Conservation (phyloP, 2,113 vertebrate species). For the Rhinichthys klamathensis region DNA sequence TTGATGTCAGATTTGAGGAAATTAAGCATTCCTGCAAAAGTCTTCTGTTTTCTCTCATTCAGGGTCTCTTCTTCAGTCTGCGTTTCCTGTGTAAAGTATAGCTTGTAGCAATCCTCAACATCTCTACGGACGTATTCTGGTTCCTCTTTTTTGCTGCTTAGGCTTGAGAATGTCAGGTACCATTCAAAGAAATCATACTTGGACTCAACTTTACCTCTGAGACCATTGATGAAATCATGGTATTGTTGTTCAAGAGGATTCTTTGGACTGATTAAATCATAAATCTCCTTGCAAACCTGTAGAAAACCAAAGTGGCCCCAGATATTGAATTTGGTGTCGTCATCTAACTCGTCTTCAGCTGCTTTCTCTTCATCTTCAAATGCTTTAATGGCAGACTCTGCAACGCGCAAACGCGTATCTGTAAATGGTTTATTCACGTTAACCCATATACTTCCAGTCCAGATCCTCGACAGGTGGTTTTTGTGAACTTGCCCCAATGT, state of each 20-base stretch:
- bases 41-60: background rate
- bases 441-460: too few relatives aligned
- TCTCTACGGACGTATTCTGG: background rate
- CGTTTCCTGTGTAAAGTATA: background rate
- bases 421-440: too few relatives aligned
- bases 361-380: background rate
- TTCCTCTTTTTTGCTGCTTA: background rate
- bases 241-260: background rate
- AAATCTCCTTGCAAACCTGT: background rate
- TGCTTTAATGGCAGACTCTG: background rate
- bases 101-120: background rate
- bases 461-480: background rate
- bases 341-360: background rate
- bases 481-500: background rate
- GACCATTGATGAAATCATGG: background rate
- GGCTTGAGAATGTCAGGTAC: background rate
- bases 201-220: fast-evolving
- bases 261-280: background rate
- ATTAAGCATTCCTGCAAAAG: background rate
- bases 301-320: background rate
- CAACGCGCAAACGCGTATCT: background rate
- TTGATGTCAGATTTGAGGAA: background rate
- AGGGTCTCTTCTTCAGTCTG: background rate
- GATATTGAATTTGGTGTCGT: background rate
- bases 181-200: background rate